Evolutionary conservation across 2,113 vertebrate genomes (phyloP).

Genomic region (Aramus guarauna): DNA sequence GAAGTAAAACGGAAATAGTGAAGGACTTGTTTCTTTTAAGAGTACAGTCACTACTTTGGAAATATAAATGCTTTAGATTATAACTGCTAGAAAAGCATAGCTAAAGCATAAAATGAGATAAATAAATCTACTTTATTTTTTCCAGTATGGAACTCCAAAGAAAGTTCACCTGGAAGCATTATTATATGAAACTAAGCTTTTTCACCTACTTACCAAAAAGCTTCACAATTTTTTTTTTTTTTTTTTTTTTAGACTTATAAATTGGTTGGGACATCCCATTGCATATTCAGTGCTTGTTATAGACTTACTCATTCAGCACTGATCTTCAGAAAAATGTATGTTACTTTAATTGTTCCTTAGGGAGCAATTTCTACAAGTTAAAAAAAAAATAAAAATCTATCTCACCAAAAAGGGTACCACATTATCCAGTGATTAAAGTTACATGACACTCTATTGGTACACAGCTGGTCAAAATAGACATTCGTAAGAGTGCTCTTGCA

Average conservation of each 20-base stretch:
- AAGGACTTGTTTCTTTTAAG: neutral
- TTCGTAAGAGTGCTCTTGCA: neutral
- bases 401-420: neutral
- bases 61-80: neutral
- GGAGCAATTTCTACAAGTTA: neutral
- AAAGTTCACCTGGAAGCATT: neutral
- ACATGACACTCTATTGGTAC: neutral
- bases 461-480: neutral
- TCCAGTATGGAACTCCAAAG: neutral
- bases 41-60: neutral
- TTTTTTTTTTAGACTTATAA: neutral
- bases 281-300: neutral
- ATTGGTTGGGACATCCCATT: neutral
- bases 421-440: neutral
- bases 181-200: neutral
- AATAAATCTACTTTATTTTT: neutral
- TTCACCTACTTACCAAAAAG: neutral
- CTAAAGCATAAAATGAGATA: neutral
- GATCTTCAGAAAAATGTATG: neutral
- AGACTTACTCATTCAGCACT: neutral
- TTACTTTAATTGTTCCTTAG: neutral
- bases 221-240: neutral
- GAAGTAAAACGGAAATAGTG: neutral
- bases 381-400: neutral
- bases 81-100: neutral